Percentiles rank a stretch among this genome's conserved stretches.
Evolutionary conservation across 2,888 invertebrate species (phyloP).

Genomic region (Ischnus inquisitorius): DNA sequence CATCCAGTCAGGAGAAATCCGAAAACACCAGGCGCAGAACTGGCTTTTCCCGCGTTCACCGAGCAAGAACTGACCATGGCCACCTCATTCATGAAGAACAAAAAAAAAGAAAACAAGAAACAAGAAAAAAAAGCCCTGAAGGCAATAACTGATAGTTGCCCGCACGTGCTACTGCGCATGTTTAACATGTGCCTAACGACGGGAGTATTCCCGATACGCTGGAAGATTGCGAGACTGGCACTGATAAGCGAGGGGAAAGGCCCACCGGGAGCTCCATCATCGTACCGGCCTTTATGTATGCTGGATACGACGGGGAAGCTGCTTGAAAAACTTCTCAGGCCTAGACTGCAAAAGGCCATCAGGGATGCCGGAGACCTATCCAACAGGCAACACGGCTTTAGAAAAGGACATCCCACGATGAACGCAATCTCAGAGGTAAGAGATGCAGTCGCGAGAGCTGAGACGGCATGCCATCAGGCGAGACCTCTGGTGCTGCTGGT

Average conservation of each 20-base stretch:
- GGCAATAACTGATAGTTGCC: too few relatives aligned
- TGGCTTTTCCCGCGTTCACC: conserved; percentile 25
- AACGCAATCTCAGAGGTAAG: conserved; percentile 49
- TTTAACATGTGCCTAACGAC: too few relatives aligned
- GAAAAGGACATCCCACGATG: conserved; percentile 59
- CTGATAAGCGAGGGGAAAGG: too few relatives aligned
- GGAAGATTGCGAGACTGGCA: too few relatives aligned
- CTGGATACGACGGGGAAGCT: conserved; percentile 39
- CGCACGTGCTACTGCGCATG: too few relatives aligned
- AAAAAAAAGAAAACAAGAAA: too few relatives aligned
- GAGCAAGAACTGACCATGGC: conserved; percentile 28
- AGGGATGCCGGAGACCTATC: conserved; percentile 58
- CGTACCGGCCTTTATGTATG: conserved; percentile 61
- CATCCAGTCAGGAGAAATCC: conserved; percentile 31
- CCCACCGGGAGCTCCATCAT: conserved; percentile 11
- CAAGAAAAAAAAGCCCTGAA: too few relatives aligned
- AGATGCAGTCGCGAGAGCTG: conserved; percentile 28
- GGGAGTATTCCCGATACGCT: too few relatives aligned
- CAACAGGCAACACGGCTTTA: conserved; percentile 62
- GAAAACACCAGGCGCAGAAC: neutral
- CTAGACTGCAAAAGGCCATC: conserved; percentile 48
- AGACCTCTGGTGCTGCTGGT: conserved; percentile 47
- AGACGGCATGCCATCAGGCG: conserved; percentile 50
- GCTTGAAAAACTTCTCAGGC: conserved; percentile 61
- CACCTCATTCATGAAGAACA: too few relatives aligned